These are phyloP conservation scores for Amblyjoppa fuscipennis DNA, from an alignment of 2,888 invertebrate genomes.

Conservation along the genomic window DNA sequence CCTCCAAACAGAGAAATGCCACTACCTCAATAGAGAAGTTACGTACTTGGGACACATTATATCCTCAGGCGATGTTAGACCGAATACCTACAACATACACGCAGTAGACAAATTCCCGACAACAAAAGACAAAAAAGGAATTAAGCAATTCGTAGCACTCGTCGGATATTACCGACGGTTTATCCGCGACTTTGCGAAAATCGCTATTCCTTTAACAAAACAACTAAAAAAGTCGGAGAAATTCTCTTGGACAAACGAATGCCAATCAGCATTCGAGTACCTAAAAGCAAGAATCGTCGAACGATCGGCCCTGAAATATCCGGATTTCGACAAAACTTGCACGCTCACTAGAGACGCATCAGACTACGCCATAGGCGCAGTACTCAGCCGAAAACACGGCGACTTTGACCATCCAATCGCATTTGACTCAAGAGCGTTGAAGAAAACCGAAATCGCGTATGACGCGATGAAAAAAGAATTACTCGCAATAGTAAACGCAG, in stretches of 20 bases:
- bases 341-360: too few species aligned
- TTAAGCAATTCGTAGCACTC: neutral
- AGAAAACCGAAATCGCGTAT: too few species aligned
- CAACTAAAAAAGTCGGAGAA: conserved; percentile 40
- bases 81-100: too few species aligned
- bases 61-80: too few species aligned
- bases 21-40: conserved; percentile 49
- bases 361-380: too few species aligned
- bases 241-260: conserved; percentile 51
- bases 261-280: conserved; percentile 57
- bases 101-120: too few species aligned
- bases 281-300: conserved; percentile 21
- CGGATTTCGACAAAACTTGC: conserved; percentile 16
- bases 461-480: too few species aligned
- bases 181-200: neutral
- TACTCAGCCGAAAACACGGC: too few species aligned
- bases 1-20: conserved; percentile 53
- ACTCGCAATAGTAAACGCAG: too few species aligned
- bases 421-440: too few species aligned
- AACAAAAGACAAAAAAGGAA: too few species aligned
- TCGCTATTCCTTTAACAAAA: conserved; percentile 24
- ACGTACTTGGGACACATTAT: conserved; percentile 63
- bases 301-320: conserved; percentile 29
- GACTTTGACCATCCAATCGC: too few species aligned
- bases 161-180: neutral